Conservation (phyloP, 2,797 vertebrate genomes). For the Spheniscus humboldti region DNA sequence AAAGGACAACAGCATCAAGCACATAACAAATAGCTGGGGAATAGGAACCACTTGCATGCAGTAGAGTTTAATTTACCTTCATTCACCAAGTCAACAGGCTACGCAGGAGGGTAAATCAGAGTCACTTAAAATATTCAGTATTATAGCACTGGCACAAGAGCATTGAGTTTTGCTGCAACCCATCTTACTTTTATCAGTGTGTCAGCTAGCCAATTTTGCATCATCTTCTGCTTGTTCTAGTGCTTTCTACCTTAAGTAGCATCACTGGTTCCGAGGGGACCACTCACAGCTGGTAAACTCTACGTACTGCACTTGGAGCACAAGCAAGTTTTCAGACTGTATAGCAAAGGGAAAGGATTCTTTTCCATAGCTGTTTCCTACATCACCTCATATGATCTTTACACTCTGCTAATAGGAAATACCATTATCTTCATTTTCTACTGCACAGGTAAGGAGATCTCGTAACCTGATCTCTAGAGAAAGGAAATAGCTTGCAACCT, state of each 20-base stretch:
- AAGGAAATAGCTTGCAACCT: not conserved
- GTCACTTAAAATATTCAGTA: not conserved
- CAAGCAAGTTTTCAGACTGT: not conserved
- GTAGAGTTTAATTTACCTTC: not conserved
- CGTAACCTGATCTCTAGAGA: not conserved
- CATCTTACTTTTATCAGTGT: not conserved
- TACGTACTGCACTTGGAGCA: fast-evolving
- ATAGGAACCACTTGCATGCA: not conserved
- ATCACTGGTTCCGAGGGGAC: not conserved
- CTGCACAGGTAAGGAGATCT: fast-evolving
- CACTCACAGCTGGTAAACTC: not conserved
- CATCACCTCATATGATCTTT: not conserved
- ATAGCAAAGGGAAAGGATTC: not conserved
- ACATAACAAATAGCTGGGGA: not conserved
- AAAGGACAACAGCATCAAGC: not conserved
- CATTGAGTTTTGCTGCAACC: not conserved
- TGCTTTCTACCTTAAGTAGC: not conserved
- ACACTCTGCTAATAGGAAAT: not conserved
- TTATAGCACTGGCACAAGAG: not conserved
- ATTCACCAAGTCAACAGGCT: not conserved
- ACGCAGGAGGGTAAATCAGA: not conserved
- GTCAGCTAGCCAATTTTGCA: not conserved
- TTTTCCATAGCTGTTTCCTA: not conserved
- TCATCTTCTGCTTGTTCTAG: not conserved
- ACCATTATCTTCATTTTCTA: not conserved